Conservation (phyloP, 2,797 vertebrate genomes). For the Gallinago nigripennis region DNA sequence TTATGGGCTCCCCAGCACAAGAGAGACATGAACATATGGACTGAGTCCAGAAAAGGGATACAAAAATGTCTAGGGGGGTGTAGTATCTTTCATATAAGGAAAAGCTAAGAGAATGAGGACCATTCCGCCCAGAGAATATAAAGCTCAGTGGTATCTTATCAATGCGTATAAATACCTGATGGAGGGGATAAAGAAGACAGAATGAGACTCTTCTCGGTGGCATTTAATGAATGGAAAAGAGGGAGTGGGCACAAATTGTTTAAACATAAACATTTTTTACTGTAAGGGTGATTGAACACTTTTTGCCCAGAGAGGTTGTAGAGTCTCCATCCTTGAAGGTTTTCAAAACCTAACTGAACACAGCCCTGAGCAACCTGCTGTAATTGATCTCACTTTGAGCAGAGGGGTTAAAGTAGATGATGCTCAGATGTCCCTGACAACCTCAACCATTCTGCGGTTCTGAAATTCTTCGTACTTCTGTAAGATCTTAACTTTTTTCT, state of each 20-base stretch:
- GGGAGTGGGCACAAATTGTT: not conserved
- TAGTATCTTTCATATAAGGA: not conserved
- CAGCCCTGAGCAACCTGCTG: not conserved
- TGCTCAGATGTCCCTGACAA: not conserved
- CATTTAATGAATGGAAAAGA: not conserved
- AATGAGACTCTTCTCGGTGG: accelerated
- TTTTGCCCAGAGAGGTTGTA: not conserved
- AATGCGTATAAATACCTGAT: no score
- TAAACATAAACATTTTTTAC: not conserved
- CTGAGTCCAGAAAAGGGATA: not conserved
- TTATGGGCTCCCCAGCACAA: not conserved
- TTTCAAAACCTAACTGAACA: not conserved
- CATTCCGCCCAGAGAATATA: not conserved
- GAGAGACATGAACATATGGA: not conserved
- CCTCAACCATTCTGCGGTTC: not conserved
- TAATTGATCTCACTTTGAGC: not conserved
- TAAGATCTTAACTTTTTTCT: not conserved
- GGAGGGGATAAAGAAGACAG: not conserved
- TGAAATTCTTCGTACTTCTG: not conserved
- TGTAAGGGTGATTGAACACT: not conserved
- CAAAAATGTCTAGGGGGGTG: not conserved
- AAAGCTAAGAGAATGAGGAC: not conserved
- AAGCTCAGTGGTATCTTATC: not conserved
- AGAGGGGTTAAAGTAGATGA: not conserved
- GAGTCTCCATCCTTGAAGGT: not conserved